Percentiles rank a stretch among this genome's conserved stretches.
Evolutionary conservation across 2,797 vertebrate species (phyloP).

Genomic region (Lagodon rhomboides): DNA sequence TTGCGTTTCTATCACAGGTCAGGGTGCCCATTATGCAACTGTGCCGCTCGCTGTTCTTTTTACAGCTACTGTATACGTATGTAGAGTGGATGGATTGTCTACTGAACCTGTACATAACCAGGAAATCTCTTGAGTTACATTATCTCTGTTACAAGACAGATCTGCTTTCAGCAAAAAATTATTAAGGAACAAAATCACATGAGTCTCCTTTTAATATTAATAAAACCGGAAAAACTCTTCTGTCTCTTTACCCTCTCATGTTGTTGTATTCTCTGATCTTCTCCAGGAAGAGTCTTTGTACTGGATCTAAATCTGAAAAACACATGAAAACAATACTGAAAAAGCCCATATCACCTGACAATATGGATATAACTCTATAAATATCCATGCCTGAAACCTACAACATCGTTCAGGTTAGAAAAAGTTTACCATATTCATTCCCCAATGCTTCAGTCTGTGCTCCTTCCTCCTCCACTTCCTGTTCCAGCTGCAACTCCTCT

Average conservation of each 20-base stretch:
- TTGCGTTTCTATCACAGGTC: not conserved
- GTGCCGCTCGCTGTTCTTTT: not conserved
- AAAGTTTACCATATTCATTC: not conserved
- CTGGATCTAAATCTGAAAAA: slow-evolving; percentile 84
- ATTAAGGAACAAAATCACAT: not conserved
- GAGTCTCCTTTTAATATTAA: not conserved
- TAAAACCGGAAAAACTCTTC: not conserved
- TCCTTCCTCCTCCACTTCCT: slow-evolving; percentile 6
- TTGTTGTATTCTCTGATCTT: slow-evolving; percentile 90
- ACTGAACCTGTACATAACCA: not conserved
- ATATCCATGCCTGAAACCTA: too few relatives aligned
- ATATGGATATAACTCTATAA: not conserved
- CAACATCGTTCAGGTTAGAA: not conserved
- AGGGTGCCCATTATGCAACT: too few relatives aligned
- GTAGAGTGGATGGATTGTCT: not conserved
- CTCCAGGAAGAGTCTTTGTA: slow-evolving; percentile 92
- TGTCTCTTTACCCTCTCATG: slow-evolving; percentile 84
- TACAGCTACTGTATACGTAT: not conserved
- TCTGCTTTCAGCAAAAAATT: not conserved
- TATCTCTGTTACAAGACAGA: not conserved
- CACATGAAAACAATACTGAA: not conserved
- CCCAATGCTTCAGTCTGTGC: slow-evolving; percentile 12
- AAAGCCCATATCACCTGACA: not conserved
- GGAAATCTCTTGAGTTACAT: not conserved
- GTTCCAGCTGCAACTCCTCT: slow-evolving; percentile 5